phyloP scores from a whole-genome alignment of 2,113 vertebrate species.

The Colistium nudipinnis region DNA sequence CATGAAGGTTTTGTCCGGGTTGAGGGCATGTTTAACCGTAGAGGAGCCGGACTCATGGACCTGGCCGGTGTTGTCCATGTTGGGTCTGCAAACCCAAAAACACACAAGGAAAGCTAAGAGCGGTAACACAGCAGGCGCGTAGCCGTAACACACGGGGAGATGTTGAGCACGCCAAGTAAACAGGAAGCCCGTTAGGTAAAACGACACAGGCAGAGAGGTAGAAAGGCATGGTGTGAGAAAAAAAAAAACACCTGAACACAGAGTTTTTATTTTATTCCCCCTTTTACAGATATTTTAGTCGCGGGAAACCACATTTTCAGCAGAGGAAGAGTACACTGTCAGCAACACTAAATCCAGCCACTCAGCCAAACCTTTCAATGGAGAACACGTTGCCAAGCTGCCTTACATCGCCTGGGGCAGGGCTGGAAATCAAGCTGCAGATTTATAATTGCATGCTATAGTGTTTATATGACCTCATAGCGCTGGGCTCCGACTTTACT shows the following conservation, averaged over 20 bases:
- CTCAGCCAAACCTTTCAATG: slow-evolving; percentile 55
- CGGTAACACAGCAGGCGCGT: slow-evolving; percentile 18
- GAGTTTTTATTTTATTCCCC: slow-evolving; percentile 5
- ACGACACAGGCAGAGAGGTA: background rate
- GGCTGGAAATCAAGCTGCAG: slow-evolving; percentile 66
- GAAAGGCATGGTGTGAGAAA: background rate
- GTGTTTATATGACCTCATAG: slow-evolving; percentile 75
- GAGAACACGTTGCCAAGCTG: slow-evolving; percentile 56
- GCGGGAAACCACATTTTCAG: slow-evolving; percentile 44
- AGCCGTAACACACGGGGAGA: slow-evolving; percentile 29
- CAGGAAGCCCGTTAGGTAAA: slow-evolving; percentile 7
- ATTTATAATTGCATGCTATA: slow-evolving; percentile 71
- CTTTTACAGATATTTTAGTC: slow-evolving; percentile 26
- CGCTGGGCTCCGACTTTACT: slow-evolving; percentile 55
- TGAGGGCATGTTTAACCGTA: slow-evolving; percentile 91
- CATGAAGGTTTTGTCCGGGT: slow-evolving; percentile 94
- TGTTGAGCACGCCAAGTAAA: slow-evolving; percentile 10
- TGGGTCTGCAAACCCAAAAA: slow-evolving; percentile 83
- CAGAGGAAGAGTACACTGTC: slow-evolving; percentile 51
- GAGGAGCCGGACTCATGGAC: slow-evolving; percentile 89
- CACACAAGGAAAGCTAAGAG: slow-evolving; percentile 4
- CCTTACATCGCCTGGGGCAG: slow-evolving; percentile 58
- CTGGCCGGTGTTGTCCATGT: slow-evolving; percentile 89
- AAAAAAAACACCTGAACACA: background rate
- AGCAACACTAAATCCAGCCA: slow-evolving; percentile 60